Conservation (phyloP, 2,797 vertebrate genomes). For the Sphenodon punctatus region DNA sequence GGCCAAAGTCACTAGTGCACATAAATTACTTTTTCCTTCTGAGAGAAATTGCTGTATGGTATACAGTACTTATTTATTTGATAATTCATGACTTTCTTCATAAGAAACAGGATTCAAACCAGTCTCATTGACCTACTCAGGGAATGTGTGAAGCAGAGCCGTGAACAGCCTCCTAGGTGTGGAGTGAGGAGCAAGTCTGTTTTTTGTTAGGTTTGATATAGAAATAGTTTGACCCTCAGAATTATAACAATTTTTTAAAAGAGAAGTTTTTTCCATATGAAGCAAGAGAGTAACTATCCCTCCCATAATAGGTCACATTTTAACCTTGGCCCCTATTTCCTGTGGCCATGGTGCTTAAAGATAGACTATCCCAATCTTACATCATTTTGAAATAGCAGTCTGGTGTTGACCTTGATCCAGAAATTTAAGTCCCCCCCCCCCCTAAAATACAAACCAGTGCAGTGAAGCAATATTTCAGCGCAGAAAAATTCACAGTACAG, state of each 20-base stretch:
- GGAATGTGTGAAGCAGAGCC: rapidly evolving
- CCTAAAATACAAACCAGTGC: slow-evolving; percentile 81
- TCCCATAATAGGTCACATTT: slow-evolving; percentile 53
- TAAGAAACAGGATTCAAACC: too few species aligned
- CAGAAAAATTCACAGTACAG: slow-evolving; percentile 39
- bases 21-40: too few species aligned
- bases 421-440: slow-evolving; percentile 69
- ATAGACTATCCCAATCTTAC: slow-evolving; percentile 78
- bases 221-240: neutral
- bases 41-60: too few species aligned
- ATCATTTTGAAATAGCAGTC: slow-evolving; percentile 75
- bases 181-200: neutral
- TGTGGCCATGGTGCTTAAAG: slow-evolving; percentile 68
- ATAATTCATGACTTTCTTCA: too few species aligned
- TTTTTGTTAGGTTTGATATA: slow-evolving; percentile 14
- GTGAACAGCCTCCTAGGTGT: neutral
- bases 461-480: slow-evolving; percentile 62
- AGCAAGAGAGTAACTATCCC: slow-evolving; percentile 42
- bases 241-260: neutral
- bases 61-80: too few species aligned
- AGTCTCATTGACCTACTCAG: neutral
- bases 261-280: slow-evolving; percentile 21
- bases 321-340: slow-evolving; percentile 73
- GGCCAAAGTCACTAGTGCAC: too few species aligned
- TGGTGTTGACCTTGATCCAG: slow-evolving; percentile 74